phyloP scores from a whole-genome alignment of 2,888 invertebrate species.

The Julus scandinavius region DNA sequence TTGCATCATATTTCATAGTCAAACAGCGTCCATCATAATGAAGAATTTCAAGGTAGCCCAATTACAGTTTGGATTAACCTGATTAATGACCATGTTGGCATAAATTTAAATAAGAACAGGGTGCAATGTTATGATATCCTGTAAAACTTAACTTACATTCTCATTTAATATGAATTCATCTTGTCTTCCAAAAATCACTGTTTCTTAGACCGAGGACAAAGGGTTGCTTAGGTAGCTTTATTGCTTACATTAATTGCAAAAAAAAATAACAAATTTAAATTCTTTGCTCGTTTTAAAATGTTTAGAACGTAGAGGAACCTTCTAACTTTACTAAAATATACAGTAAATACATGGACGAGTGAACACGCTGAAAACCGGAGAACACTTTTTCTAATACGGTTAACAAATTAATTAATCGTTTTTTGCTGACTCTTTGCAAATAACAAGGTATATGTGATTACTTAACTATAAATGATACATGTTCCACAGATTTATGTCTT shows the following conservation, averaged over 20 bases:
- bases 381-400: no score
- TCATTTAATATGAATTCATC: background rate
- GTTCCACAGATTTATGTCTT: background rate
- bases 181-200: background rate
- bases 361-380: background rate
- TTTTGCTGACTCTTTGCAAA: background rate
- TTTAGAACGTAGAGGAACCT: background rate
- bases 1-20: no score
- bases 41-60: background rate
- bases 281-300: background rate
- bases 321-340: background rate
- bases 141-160: background rate
- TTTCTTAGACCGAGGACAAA: background rate
- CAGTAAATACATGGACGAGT: background rate
- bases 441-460: background rate
- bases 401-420: background rate
- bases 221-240: background rate
- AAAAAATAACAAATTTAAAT: background rate
- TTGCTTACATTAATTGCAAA: background rate
- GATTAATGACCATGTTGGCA: background rate
- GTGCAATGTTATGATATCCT: background rate
- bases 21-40: background rate
- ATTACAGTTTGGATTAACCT: background rate
- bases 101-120: background rate
- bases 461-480: background rate